Evolutionary conservation across 2,113 vertebrate species (phyloP).

Genomic region (Cochlearius cochlearius): DNA sequence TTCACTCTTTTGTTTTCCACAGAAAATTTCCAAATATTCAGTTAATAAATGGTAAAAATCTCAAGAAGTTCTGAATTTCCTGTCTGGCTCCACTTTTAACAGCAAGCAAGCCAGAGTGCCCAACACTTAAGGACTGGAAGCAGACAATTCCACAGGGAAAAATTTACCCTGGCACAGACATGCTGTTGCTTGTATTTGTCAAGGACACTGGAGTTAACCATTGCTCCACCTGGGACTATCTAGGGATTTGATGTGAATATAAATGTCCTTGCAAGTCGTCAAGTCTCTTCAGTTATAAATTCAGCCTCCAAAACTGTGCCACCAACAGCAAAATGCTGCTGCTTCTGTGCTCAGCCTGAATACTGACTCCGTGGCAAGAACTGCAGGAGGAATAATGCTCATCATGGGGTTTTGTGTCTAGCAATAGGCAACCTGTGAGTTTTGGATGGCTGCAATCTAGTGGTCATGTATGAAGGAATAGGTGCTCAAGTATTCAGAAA

Average conservation of each 20-base stretch:
- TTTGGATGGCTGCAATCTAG: not conserved
- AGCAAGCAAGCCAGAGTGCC: not conserved
- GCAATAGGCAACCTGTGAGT: not conserved
- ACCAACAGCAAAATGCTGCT: not conserved
- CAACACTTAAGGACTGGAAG: not conserved
- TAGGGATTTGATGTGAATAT: not conserved
- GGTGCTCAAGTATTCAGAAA: not conserved
- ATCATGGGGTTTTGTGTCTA: not conserved
- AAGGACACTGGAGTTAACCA: conserved; percentile 6
- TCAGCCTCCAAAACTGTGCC: not conserved
- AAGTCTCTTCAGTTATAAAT: not conserved
- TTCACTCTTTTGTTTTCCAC: not conserved
- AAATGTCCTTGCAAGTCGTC: not conserved
- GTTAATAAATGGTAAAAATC: not conserved
- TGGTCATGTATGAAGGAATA: not conserved
- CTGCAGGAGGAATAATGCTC: not conserved
- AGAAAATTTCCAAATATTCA: not conserved
- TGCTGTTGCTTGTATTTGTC: not conserved
- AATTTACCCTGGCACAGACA: not conserved
- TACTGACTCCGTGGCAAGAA: not conserved
- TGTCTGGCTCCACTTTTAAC: not conserved
- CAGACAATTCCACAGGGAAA: conserved; percentile 24
- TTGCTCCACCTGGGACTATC: not conserved
- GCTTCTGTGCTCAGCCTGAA: not conserved
- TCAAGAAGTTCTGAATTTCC: not conserved